Evolutionary conservation across 2,113 vertebrate genomes (phyloP).

Genomic region (Stegastes partitus): DNA sequence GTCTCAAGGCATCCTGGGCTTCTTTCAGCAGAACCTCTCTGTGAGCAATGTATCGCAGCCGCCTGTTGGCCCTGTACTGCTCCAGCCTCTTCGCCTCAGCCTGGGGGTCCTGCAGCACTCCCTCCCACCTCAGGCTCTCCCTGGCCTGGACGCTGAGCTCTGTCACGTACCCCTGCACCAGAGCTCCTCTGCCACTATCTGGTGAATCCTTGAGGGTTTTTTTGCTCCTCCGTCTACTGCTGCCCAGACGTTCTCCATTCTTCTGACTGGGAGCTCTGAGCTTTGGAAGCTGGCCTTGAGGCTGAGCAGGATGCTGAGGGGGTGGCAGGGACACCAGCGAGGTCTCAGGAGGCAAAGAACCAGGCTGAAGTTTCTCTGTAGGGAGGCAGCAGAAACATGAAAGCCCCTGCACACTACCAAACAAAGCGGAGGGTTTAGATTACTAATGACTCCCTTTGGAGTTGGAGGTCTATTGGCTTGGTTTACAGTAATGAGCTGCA

Average conservation of each 20-base stretch:
- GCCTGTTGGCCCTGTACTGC: constrained; percentile 85
- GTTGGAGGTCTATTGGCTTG: constrained; percentile 27
- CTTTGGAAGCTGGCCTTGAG: constrained; percentile 40
- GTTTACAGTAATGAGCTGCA: constrained; percentile 43
- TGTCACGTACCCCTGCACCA: constrained; percentile 29
- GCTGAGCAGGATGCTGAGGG: not conserved
- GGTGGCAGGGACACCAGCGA: constrained; percentile 28
- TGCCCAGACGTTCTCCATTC: not conserved
- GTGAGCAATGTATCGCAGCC: constrained; percentile 85
- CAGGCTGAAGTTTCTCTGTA: constrained; percentile 80
- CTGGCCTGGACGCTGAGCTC: constrained; percentile 62
- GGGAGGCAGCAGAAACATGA: constrained; percentile 33
- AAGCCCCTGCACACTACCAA: not conserved
- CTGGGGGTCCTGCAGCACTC: constrained; percentile 84
- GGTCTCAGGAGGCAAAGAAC: constrained; percentile 39
- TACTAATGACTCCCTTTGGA: constrained; percentile 50
- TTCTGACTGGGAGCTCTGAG: constrained; percentile 35
- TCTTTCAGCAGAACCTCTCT: constrained; percentile 74
- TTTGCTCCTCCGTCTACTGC: constrained; percentile 30
- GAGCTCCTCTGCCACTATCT: not conserved
- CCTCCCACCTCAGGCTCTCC: constrained; percentile 90
- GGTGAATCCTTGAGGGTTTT: constrained; percentile 42
- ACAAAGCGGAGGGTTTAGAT: constrained; percentile 40
- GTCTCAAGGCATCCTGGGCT: not conserved
- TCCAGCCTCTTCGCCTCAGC: constrained; percentile 88